Evolutionary conservation across 2,113 vertebrate genomes (phyloP).

Genomic region (Chloebia gouldiae): DNA sequence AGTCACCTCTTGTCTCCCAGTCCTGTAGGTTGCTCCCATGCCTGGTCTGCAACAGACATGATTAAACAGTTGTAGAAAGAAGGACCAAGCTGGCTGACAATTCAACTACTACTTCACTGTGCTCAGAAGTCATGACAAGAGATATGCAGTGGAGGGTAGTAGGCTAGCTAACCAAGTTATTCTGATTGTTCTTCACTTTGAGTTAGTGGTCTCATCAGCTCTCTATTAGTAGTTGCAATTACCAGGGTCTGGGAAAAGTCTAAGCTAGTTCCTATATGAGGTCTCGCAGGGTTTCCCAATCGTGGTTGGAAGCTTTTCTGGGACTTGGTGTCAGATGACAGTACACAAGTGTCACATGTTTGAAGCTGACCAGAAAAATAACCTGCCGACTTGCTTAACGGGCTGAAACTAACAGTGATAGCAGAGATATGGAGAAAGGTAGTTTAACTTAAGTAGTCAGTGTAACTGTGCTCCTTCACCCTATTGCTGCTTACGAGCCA

Average conservation of each 20-base stretch:
- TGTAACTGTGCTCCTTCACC: not conserved
- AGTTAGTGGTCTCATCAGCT: not conserved
- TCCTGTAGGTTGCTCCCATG: rapidly evolving
- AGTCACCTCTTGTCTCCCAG: not conserved
- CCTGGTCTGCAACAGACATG: rapidly evolving
- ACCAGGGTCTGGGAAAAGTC: not conserved
- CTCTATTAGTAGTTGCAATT: not conserved
- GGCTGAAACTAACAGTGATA: not conserved
- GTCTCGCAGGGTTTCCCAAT: not conserved
- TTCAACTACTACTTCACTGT: not conserved
- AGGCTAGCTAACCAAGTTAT: not conserved
- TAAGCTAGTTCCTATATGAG: not conserved
- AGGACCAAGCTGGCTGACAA: not conserved
- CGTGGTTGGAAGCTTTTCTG: conserved; percentile 30
- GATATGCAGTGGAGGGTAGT: rapidly evolving
- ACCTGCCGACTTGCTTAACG: not conserved
- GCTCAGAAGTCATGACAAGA: not conserved
- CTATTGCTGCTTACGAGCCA: not conserved
- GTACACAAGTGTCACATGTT: conserved; percentile 46
- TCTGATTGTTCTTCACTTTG: not conserved
- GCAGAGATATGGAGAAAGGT: not conserved
- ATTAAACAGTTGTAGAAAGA: not conserved
- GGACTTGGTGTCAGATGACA: conserved; percentile 53
- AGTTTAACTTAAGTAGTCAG: not conserved
- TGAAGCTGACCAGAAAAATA: not conserved